Evolutionary conservation across 2,113 vertebrate species (phyloP).

Genomic region (Vulpes vulpes): DNA sequence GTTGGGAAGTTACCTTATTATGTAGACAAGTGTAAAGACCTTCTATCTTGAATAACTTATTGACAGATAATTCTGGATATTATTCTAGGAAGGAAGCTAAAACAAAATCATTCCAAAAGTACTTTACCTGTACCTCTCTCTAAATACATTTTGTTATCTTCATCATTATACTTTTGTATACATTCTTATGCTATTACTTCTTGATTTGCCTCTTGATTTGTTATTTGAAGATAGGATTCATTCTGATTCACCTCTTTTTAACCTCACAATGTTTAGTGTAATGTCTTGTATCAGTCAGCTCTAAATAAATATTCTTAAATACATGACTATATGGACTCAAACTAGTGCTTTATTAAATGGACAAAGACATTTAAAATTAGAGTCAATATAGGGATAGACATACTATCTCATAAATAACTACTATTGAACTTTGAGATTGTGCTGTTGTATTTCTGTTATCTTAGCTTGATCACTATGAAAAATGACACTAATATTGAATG

Average conservation of each 20-base stretch:
- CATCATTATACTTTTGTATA: not conserved
- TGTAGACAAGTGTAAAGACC: not conserved
- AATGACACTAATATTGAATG: not conserved
- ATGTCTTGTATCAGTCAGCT: not conserved
- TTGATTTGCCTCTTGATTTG: no score
- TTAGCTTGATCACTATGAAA: not conserved
- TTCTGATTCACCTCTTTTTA: not conserved
- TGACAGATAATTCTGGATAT: conserved; percentile 27
- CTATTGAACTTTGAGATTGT: not conserved
- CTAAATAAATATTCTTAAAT: not conserved
- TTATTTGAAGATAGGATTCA: not conserved
- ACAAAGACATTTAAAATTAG: conserved; percentile 9
- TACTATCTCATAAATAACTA: not conserved
- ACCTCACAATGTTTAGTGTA: not conserved
- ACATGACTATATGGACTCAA: not conserved
- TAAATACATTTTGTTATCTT: not conserved
- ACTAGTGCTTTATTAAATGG: not conserved
- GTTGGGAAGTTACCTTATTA: not conserved
- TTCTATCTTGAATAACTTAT: not conserved
- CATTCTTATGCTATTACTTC: not conserved
- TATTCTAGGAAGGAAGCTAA: not conserved
- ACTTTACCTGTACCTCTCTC: not conserved
- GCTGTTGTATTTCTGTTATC: not conserved
- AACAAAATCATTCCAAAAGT: not conserved
- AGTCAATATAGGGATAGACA: not conserved